Evolutionary conservation across 2,888 invertebrate species (phyloP).

Genomic region (Drosophila paramelanica): DNA sequence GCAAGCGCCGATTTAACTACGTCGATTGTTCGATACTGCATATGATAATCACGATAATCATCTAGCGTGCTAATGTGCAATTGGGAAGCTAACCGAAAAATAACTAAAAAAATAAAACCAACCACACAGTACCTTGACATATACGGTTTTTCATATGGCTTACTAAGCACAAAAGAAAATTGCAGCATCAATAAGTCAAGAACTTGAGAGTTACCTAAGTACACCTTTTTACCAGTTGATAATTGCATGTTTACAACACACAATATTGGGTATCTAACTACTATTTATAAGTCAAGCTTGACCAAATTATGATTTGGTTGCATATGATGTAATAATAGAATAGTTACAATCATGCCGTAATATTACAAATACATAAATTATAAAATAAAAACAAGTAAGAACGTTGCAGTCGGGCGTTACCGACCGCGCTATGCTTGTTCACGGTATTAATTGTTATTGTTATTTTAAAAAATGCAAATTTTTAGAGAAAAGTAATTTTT

Average conservation of each 20-base stretch:
- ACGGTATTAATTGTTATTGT: no score
- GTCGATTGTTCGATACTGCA: slow-evolving; percentile 37
- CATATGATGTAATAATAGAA: slow-evolving; percentile 33
- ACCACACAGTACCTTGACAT: slow-evolving; percentile 64
- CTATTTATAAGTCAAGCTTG: slow-evolving; percentile 10
- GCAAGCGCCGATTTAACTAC: slow-evolving; percentile 26
- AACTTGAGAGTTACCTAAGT: slow-evolving; percentile 28
- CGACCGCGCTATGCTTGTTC: no score
- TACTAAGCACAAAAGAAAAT: slow-evolving; percentile 20
- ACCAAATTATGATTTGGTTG: not conserved
- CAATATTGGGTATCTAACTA: slow-evolving; percentile 12
- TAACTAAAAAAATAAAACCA: slow-evolving; percentile 10
- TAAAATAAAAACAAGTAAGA: not conserved
- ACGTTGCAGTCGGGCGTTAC: no score
- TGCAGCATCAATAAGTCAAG: slow-evolving; percentile 40
- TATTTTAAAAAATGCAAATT: no score
- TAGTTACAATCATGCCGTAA: slow-evolving; percentile 2
- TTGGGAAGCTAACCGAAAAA: slow-evolving; percentile 37
- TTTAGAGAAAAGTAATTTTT: no score
- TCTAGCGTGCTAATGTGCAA: slow-evolving; percentile 51
- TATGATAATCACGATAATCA: slow-evolving; percentile 53
- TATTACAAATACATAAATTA: not conserved
- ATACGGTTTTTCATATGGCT: slow-evolving; percentile 39
- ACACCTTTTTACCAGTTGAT: slow-evolving; percentile 33
- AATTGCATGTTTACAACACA: slow-evolving; percentile 40